A percentile compares a stretch with the other conserved stretches of the same genome.
These are phyloP conservation scores for Centruroides vittatus DNA, from an alignment of 1,140 invertebrate species.

Conservation along the genomic window DNA sequence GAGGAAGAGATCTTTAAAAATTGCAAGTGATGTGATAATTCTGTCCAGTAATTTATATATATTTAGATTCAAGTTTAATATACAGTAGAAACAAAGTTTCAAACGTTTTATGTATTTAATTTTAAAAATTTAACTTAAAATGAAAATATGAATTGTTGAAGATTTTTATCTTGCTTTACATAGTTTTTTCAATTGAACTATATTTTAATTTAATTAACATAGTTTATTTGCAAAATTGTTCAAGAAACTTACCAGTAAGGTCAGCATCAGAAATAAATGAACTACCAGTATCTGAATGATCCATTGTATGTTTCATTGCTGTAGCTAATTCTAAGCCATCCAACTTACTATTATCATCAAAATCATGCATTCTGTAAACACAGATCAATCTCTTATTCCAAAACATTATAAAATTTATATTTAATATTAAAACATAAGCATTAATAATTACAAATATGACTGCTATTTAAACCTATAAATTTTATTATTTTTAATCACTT, in stretches of 20 bases:
- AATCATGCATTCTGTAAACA: slow-evolving; percentile 16
- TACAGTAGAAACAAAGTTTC: too few relatives aligned
- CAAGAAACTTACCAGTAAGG: slow-evolving; percentile 5
- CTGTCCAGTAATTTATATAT: too few relatives aligned
- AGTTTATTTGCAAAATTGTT: background rate
- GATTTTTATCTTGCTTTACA: background rate
- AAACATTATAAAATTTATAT: background rate
- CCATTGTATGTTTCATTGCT: slow-evolving; percentile 10
- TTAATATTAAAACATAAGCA: background rate
- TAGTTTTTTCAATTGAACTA: background rate
- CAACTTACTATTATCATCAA: slow-evolving; percentile 14
- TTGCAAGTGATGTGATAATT: too few relatives aligned
- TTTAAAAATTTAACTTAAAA: too few relatives aligned
- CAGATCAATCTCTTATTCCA: background rate
- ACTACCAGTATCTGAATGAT: slow-evolving; percentile 1
- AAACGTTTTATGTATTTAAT: too few relatives aligned
- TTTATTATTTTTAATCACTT: too few relatives aligned
- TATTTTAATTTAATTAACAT: background rate
- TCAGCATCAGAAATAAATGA: background rate
- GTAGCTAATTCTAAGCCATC: slow-evolving; percentile 12
- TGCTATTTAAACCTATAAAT: too few relatives aligned
- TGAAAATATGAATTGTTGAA: background rate
- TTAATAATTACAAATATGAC: too few relatives aligned
- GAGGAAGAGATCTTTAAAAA: too few relatives aligned
- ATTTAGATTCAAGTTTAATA: too few relatives aligned